Percentiles rank a stretch among this genome's conserved stretches.
These are phyloP conservation scores for Drosophila parabipectinata DNA, from an alignment of 1,140 invertebrate genomes.

Conservation along the genomic window DNA sequence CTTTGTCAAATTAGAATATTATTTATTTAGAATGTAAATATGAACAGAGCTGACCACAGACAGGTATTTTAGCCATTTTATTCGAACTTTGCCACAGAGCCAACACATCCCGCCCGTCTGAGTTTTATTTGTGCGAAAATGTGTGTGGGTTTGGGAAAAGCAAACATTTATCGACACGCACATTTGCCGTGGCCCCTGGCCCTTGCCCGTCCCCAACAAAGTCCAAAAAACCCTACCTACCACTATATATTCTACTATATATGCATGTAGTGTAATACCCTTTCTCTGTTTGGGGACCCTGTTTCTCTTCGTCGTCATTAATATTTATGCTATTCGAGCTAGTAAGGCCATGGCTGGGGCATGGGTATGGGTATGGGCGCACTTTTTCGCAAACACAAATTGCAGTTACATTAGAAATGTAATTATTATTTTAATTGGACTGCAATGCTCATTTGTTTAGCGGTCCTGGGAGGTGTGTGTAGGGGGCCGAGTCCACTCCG, in stretches of 20 bases:
- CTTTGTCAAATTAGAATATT: constrained; percentile 83
- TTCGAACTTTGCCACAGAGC: constrained; percentile 49
- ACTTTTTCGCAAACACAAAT: constrained; percentile 66
- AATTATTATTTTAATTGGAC: constrained; percentile 83
- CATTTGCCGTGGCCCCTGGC: constrained; percentile 52
- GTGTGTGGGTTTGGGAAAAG: constrained; percentile 53
- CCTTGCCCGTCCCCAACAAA: background rate
- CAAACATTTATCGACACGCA: constrained; percentile 78
- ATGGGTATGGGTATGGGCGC: constrained; percentile 28
- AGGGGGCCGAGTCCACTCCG: background rate
- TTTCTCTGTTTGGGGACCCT: constrained; percentile 12
- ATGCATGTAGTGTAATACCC: constrained; percentile 2
- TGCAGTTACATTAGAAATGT: constrained; percentile 81
- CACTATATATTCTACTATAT: background rate
- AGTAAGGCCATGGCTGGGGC: background rate
- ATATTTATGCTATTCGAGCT: constrained; percentile 69
- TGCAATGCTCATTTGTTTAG: constrained; percentile 68
- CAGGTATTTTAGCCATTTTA: constrained; percentile 67
- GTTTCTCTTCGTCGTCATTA: constrained; percentile 66
- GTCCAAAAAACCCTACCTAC: background rate
- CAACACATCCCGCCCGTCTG: constrained; percentile 31
- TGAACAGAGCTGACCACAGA: constrained; percentile 73
- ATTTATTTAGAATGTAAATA: constrained; percentile 83
- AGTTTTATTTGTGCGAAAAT: constrained; percentile 29
- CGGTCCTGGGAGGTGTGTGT: background rate